Evolutionary conservation across 2,113 vertebrate species (phyloP), one percentile per base, ranked within the genome.

Genomic region (Phaethornis superciliosus): DNA sequence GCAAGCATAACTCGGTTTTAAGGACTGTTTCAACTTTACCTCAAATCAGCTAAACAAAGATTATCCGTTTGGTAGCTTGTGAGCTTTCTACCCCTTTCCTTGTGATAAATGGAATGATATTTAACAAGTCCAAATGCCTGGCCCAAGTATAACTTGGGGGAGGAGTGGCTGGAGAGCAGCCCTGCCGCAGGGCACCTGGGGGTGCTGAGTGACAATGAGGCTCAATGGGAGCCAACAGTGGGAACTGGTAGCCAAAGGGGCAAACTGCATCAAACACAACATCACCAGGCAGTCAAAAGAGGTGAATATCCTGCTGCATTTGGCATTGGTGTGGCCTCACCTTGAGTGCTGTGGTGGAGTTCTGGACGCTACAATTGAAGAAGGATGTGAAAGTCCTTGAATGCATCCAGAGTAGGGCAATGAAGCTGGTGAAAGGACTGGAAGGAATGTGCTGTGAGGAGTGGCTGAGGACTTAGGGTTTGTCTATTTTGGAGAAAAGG

Each of bases 291-390:
- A 0, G 70, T 22, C 35, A 37, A 64, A 18, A 49, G 60, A 58
- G 19, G 10, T 9, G 51, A 14, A 44, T 28, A 12, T 30, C 30
- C 40, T 1, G 0, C 55, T 81, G n/a, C 44, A 7, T 32, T 62
- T 28, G 20, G 49, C 4, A 0, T 18, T 1, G 0, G 33, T 28
- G n/a, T 0, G 0, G 52, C 56, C 52, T 82, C 71, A 26, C 40
- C 44, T 52, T 26, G 27, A 42, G 12, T 4, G 8, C 46, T 52
- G 22, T 32, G 24, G 24, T 77, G 64, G 30, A 16, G 11, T 54
- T 69, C 60, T 58, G 30, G 22, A 35, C 13, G 27, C 18, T 12
- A 14, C 19, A 27, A 1, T 26, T 47, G 40, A 12, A 83, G 55
- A n/a, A 68, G 44, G 20, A 11, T 47, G 28, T 24, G 14, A 26